A percentile compares a stretch with the other conserved stretches of the same genome.
phyloP scores from a whole-genome alignment of 1,140 invertebrate species.

The Drosophila ironensis region DNA sequence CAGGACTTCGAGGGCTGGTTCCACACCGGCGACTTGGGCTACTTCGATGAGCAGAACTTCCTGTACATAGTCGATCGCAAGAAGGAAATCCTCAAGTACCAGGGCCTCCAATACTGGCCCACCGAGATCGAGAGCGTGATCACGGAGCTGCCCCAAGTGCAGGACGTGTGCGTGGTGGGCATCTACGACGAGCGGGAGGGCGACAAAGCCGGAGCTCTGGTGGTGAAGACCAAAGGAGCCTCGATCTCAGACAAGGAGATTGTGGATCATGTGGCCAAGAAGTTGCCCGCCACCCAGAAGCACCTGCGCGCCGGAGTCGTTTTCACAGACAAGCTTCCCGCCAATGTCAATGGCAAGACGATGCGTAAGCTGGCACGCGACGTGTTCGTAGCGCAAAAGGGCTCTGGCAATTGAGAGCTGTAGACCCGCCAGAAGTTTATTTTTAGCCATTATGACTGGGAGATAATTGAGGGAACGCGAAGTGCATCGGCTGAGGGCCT shows the following conservation, averaged over 20 bases:
- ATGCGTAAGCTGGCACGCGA: constrained; percentile 83
- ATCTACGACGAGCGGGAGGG: constrained; percentile 59
- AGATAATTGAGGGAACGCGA: constrained; percentile 3
- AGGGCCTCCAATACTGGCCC: constrained; percentile 77
- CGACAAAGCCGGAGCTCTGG: constrained; percentile 61
- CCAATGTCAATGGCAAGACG: constrained; percentile 86
- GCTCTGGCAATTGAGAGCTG: constrained; percentile 10
- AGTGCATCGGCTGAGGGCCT: neutral
- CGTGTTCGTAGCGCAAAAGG: constrained; percentile 52
- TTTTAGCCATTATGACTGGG: constrained; percentile 24
- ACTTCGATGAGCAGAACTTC: constrained; percentile 86
- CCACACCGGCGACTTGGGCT: constrained; percentile 89
- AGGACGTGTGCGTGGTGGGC: constrained; percentile 70
- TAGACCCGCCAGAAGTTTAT: neutral
- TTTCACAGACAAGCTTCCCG: constrained; percentile 85
- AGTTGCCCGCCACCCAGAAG: constrained; percentile 81
- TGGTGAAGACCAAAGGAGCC: constrained; percentile 43
- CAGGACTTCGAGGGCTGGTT: constrained; percentile 87
- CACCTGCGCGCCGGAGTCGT: constrained; percentile 84
- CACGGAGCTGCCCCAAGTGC: constrained; percentile 44
- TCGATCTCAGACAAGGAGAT: constrained; percentile 47
- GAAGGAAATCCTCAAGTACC: constrained; percentile 90
- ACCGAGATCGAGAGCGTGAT: constrained; percentile 67
- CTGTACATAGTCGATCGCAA: constrained; percentile 88
- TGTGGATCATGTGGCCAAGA: constrained; percentile 61